These are phyloP conservation scores for Tadarida brasiliensis DNA, from an alignment of 2,797 vertebrate species.

Conservation along the genomic window DNA sequence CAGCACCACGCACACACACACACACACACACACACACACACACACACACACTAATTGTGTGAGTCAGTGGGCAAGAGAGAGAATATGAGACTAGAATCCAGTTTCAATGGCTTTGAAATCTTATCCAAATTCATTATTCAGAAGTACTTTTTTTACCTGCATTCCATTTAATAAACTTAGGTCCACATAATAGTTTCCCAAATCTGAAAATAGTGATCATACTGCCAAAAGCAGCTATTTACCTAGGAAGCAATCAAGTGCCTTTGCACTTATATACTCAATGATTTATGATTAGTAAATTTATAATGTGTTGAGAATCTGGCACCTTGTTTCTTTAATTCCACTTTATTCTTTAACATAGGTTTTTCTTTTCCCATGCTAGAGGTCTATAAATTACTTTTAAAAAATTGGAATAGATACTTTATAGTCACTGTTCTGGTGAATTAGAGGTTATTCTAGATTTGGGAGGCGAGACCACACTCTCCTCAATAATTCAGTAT, in stretches of 20 bases:
- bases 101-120: not conserved
- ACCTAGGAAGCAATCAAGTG: not conserved
- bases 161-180: not conserved
- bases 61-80: not conserved
- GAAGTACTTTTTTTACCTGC: not conserved
- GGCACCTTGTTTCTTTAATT: not conserved
- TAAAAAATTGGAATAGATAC: not conserved
- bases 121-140: not conserved
- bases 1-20: not conserved
- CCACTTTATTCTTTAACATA: not conserved
- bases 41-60: not conserved
- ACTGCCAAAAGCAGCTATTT: not conserved
- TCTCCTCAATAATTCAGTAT: not conserved
- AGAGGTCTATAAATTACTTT: not conserved
- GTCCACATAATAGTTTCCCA: not conserved
- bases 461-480: not conserved
- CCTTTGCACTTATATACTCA: not conserved
- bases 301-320: not conserved
- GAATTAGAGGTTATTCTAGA: not conserved
- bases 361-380: not conserved
- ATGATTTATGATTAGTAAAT: constrained; percentile 10
- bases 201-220: not conserved
- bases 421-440: not conserved
- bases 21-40: no score
- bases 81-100: not conserved